Percentiles rank a stretch among this genome's conserved stretches.
phyloP scores from a whole-genome alignment of 92 coral and sea anemone genomes.

The Palythoa heliodiscus region DNA sequence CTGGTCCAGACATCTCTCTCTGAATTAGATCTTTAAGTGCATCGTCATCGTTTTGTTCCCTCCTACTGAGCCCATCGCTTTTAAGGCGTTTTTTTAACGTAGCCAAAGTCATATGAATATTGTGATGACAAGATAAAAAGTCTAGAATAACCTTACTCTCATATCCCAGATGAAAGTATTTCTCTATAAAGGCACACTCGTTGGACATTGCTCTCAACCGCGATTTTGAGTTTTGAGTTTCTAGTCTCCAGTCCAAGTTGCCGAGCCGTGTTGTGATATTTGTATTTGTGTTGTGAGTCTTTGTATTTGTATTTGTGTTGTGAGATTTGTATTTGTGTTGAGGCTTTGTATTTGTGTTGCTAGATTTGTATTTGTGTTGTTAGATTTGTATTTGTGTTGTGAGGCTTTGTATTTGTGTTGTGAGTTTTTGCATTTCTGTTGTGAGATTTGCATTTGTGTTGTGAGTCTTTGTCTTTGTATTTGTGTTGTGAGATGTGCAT shows the following conservation, averaged over 20 bases:
- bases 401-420: no score
- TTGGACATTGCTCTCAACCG: slow-evolving; percentile 30
- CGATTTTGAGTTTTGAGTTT: slow-evolving; percentile 21
- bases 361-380: no score
- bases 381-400: no score
- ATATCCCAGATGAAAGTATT: slow-evolving; percentile 14
- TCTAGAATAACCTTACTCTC: slow-evolving; percentile 18
- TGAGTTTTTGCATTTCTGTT: no score
- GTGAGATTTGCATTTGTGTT: no score
- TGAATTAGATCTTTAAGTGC: slow-evolving; percentile 25
- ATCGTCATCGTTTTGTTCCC: slow-evolving; percentile 16
- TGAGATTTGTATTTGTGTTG: no score
- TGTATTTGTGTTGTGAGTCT: no score
- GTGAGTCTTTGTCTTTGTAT: no score
- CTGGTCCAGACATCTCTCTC: slow-evolving; percentile 37
- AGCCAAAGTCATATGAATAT: slow-evolving; percentile 16
- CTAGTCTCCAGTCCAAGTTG: slow-evolving; percentile 29
- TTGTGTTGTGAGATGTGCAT: no score
- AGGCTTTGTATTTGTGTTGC: no score
- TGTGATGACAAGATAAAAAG: slow-evolving; percentile 19
- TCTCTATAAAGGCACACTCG: slow-evolving; percentile 19
- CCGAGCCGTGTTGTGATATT: slow-evolving; percentile 13
- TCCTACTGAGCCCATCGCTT: slow-evolving; percentile 20
- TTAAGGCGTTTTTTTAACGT: slow-evolving; percentile 16
- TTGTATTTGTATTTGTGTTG: no score